A percentile compares a stretch with the other conserved stretches of the same genome.
Evolutionary conservation across 2,113 vertebrate genomes (phyloP).

Genomic region (Corythornis vintsioides): DNA sequence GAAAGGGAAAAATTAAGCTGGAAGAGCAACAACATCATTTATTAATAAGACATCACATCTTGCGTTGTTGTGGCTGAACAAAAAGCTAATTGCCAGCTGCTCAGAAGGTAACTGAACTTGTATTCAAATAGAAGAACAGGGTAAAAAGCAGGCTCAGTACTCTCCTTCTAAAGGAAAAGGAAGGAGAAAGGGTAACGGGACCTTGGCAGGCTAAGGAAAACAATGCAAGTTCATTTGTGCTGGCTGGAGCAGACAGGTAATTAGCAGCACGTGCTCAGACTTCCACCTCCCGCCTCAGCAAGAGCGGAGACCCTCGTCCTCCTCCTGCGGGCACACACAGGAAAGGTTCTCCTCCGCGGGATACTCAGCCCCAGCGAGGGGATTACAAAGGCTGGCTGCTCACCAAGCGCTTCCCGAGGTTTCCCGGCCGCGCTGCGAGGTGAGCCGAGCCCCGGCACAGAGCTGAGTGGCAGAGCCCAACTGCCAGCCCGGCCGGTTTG

Average conservation of each 20-base stretch:
- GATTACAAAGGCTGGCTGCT: neutral
- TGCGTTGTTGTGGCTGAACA: neutral
- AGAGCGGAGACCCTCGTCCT: neutral
- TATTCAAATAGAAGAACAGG: neutral
- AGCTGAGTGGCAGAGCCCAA: neutral
- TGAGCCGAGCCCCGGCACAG: neutral
- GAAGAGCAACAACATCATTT: neutral
- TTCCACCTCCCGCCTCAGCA: neutral
- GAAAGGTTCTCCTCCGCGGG: neutral
- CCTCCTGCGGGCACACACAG: neutral
- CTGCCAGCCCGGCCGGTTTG: conserved; percentile 13
- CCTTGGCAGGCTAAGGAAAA: neutral
- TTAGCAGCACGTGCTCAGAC: neutral
- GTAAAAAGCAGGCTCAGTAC: neutral
- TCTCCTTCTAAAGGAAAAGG: neutral
- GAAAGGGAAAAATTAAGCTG: neutral
- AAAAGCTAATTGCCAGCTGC: neutral
- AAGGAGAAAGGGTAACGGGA: neutral
- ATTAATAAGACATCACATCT: neutral
- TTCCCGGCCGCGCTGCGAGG: neutral
- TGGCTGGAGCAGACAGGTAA: fast-evolving
- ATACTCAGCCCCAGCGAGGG: neutral
- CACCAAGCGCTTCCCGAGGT: neutral
- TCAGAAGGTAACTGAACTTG: neutral
- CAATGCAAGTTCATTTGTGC: neutral